Evolutionary conservation across 2,888 invertebrate genomes (phyloP), one percentile per base, ranked within the genome.

Genomic region (Therioaphis trifolii): DNA sequence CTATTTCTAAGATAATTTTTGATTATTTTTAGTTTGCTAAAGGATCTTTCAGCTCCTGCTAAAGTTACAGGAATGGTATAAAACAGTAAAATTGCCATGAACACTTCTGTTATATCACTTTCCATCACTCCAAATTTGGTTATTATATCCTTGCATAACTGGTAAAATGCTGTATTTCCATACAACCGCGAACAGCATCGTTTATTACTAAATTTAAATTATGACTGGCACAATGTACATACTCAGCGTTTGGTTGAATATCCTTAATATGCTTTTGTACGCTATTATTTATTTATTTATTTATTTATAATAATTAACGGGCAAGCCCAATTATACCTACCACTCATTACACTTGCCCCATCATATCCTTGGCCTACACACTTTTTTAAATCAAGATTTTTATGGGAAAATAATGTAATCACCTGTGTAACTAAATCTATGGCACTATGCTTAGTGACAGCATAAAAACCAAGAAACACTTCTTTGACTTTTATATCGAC

Each of bases 391-490:
- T 71, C 43, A 43, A 43, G 24, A 27, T 49, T 15, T 71, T 71
- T 71, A 43, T 46, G 46, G 15, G 58, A 43, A 71, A 85, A 75
- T n/a, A 69, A 46, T 61, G 75, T 69, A 49, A 82, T 76, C 49
- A 84, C 40, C 11, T 68, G 46, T 24, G 21, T 76, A 35, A 84
- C 75, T 46, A 85, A 69, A 24, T 66, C 84, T 40, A n/a, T n/a
- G n/a, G n/a, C n/a, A 61, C 78, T 58, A 40, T 79, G 79, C 68
- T 79, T 49, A 5, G 27, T 84, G 27, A 84, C 77, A 43, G 35
- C 63, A 46, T 82, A 72, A 52, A 84, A 85, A 43, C 80, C 85
- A 27, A 84, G 46, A 58, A 85, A 85, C 55, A 78, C 77, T 75
- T 85, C 84, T 61, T 68, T 68, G 9, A 85, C 68, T 66, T 85